Evolutionary conservation across 2,888 invertebrate species (phyloP), one percentile per base, ranked within the genome.

Genomic region (Cordilura impudica): DNA sequence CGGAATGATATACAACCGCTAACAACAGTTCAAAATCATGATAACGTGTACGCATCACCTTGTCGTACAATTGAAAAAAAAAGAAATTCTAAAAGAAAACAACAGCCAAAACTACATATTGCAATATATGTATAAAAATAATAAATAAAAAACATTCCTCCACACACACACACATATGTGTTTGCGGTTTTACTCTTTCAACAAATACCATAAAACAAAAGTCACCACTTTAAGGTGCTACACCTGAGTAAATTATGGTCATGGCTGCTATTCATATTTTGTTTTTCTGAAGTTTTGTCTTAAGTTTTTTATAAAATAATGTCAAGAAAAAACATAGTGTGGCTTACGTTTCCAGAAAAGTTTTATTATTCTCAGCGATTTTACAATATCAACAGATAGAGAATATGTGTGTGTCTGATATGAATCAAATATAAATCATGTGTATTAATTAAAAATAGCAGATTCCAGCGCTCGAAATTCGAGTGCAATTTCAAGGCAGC

Each of bases 161-260:
- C 7, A 14, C 26, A 47, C 53, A 35, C 18, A 18, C 6, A 26
- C 6, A 6, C 6, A 6, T 26, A 6, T 26, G 26, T 26, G 26
- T 26, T 4, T 26, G 26, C 26, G 26, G 3, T 6, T 26, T 26
- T 26, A 26, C 26, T 4, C n/a, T n/a, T n/a, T n/a, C n/a, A n/a
- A n/a, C n/a, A n/a, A n/a, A n/a, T n/a, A 39, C n/a, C 12, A 53
- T 45, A 51, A 58, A 72, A 63, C 54, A 72, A 72, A 72, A 78
- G 72, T 61, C 67, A 60, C 45, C 73, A 74, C 58, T 69, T 70
- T 21, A 43, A 58, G 51, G 31, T 65, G 73, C 21, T 58, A 69
- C 45, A 39, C 53, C 53, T 61, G 53, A 47, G 35, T 53, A 53
- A 60, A 49, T 70, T 65, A 63, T 65, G 65, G 45, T 63, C 18